Conservation (phyloP, 2,797 vertebrate species). For the Sebastolobus altivelis region DNA sequence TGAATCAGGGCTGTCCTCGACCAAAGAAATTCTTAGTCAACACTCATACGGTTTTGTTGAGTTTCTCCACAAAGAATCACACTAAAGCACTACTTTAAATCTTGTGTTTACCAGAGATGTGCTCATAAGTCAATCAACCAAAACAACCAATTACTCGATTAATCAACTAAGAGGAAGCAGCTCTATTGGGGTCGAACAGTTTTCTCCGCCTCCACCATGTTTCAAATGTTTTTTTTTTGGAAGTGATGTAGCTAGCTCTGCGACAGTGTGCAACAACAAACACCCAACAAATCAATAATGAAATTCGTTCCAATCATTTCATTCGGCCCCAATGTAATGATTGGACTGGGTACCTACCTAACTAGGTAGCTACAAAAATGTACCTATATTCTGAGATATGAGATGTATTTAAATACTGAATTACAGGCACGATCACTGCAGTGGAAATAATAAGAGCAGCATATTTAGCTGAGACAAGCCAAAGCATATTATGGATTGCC, state of each 20-base stretch:
- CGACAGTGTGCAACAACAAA: not conserved
- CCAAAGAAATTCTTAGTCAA: too few relatives aligned
- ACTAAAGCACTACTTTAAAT: too few relatives aligned
- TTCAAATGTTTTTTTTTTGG: not conserved
- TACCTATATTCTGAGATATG: not conserved
- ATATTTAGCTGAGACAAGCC: constrained; percentile 25
- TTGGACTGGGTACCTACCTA: too few relatives aligned
- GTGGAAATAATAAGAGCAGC: constrained; percentile 42
- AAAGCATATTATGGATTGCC: constrained; percentile 29
- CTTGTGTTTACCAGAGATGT: too few relatives aligned
- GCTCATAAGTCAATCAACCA: too few relatives aligned
- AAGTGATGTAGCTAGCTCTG: not conserved
- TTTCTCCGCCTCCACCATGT: not conserved
- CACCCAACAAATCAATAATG: not conserved
- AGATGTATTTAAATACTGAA: constrained; percentile 19
- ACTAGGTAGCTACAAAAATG: not conserved
- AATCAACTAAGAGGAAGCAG: too few relatives aligned
- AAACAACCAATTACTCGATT: too few relatives aligned
- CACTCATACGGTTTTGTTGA: accelerated
- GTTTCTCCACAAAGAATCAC: too few relatives aligned
- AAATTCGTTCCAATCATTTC: too few relatives aligned
- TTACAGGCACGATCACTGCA: constrained; percentile 7
- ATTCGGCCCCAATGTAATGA: accelerated
- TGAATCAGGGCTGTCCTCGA: not conserved
- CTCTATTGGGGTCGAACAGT: not conserved